Conservation (phyloP, 2,113 vertebrate species). For the Corythaeola cristata region DNA sequence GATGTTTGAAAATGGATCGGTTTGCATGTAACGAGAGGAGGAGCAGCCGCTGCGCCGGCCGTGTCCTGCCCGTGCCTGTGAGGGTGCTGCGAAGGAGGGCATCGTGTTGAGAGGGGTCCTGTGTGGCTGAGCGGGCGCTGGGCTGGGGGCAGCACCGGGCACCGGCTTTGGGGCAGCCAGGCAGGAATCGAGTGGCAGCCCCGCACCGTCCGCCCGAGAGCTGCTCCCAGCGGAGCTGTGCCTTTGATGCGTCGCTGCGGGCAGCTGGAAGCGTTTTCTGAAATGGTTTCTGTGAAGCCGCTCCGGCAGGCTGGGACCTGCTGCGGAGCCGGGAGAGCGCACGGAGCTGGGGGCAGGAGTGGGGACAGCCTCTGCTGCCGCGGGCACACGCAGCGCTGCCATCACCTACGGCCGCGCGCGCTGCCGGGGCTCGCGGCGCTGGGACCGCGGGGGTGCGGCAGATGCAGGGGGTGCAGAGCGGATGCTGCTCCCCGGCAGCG, state of each 20-base stretch:
- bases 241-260: neutral
- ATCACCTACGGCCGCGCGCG: neutral
- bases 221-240: neutral
- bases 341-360: neutral
- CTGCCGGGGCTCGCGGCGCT: neutral
- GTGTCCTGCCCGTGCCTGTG: accelerated
- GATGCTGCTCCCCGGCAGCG: neutral
- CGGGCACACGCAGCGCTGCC: neutral
- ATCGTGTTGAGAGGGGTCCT: accelerated
- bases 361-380: neutral
- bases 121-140: neutral
- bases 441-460: accelerated
- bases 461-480: neutral
- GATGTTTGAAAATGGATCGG: neutral
- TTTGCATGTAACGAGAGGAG: neutral
- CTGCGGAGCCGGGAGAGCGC: accelerated
- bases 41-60: neutral
- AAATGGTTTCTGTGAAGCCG: neutral
- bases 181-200: neutral
- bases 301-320: neutral
- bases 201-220: neutral
- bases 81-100: accelerated
- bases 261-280: neutral
- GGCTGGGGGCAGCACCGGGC: accelerated
- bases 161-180: neutral